Base-by-base conservation (phyloP, 2,797 vertebrate genomes). In the Sebastiscus albofasciatus region DNA sequence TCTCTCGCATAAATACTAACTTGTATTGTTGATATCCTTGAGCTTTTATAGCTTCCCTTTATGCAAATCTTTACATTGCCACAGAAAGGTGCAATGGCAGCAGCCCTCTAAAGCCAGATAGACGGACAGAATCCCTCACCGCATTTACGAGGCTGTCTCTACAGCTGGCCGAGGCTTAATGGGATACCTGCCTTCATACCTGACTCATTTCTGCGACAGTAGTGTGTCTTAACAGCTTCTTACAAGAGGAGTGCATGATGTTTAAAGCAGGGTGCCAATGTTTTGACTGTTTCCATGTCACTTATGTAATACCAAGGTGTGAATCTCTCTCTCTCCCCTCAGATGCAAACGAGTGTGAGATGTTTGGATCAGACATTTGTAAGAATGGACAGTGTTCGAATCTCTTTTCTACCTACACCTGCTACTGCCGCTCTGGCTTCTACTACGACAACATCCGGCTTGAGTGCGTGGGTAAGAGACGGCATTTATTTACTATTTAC, bases 321-420 rank as follows among this genome's bases (percentile, higher is more conserved):
- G 60, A 76, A 66, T 85, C 33, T 83, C 27, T 85, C 6, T 73
- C 22, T 72, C 36, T 73, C 34, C 64, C 76, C 52, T 69, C 90
- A 96, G 96, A 96, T 91, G 95, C 93, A 54, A 92, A 96, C n/a
- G 96, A 96, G 81, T 96, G 96, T 79, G 90, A 94, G 74, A 95
- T 96, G 94, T 96, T 96, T 89, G 95, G 93, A 58, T 56, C 93
- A 0, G 96, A 96, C 75, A 94, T 96, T 71, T 96, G 96, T 80
- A 96, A 96, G 87, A 95, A 94, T 2, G 96, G 96, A 59, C 87
- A 88, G 46, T 96, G 96, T 80, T 86, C 86, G 6, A 96, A 96
- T 75, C 79, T 86, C 4, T 93, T 93, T 67, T 84, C 93, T n/a
- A 79, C 90, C 0, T 96, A 94, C 52, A 94, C 93, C 76, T 96